phyloP scores from a whole-genome alignment of 2,888 invertebrate species.

The Saturnia japonica region DNA sequence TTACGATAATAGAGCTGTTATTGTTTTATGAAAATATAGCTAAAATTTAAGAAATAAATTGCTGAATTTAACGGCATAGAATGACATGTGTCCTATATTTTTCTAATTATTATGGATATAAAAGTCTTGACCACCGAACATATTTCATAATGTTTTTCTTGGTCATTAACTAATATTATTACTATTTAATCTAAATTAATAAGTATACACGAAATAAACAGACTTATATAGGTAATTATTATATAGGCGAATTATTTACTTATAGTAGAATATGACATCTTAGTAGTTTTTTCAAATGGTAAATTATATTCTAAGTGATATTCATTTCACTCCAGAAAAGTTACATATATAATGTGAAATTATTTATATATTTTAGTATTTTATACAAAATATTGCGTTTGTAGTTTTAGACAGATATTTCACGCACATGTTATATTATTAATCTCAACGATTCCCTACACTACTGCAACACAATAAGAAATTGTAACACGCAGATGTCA shows the following conservation, averaged over 20 bases:
- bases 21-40: too few species aligned
- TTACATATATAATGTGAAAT: not conserved
- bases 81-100: not conserved
- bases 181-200: not conserved
- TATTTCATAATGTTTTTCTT: not conserved
- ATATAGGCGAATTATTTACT: too few species aligned
- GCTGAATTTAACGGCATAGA: not conserved
- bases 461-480: slow-evolving; percentile 51
- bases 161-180: not conserved
- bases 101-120: not conserved
- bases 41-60: not conserved
- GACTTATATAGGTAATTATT: not conserved
- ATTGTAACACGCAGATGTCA: slow-evolving; percentile 69
- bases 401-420: slow-evolving; percentile 32
- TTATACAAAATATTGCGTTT: not conserved
- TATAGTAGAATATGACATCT: not conserved
- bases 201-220: not conserved
- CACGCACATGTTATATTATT: slow-evolving; percentile 40
- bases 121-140: not conserved
- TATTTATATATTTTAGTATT: not conserved
- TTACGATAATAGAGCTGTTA: not conserved
- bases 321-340: not conserved
- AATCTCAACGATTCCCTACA: slow-evolving; percentile 45
- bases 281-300: not conserved
- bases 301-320: not conserved